A percentile compares a stretch with the other conserved stretches of the same genome.
Evolutionary conservation across 2,797 vertebrate species (phyloP).

Genomic region (Todus mexicanus): DNA sequence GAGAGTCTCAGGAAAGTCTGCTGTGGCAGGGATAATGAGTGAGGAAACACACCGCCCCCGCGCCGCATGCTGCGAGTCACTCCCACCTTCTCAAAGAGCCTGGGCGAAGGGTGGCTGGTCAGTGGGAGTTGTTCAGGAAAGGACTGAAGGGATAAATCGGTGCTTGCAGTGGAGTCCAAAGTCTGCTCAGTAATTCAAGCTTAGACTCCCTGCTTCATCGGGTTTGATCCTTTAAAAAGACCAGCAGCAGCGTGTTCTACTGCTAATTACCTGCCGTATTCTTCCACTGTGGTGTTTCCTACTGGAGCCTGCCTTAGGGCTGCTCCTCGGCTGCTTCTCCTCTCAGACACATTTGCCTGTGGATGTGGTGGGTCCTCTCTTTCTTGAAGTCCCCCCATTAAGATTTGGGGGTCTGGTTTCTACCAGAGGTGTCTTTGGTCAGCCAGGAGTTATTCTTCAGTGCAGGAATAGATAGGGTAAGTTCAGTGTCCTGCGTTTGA

Average conservation of each 20-base stretch:
- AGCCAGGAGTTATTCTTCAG: not conserved
- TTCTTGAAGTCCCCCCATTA: not conserved
- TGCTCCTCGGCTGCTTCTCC: too few relatives aligned
- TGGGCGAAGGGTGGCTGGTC: not conserved
- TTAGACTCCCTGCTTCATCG: not conserved
- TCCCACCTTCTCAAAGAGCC: not conserved
- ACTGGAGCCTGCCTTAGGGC: not conserved
- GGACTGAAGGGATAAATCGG: not conserved
- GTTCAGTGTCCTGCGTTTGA: not conserved
- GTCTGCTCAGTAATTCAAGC: not conserved
- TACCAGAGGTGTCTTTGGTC: not conserved
- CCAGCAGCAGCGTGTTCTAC: not conserved
- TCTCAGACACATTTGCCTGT: not conserved
- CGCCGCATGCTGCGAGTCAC: not conserved
- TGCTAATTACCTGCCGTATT: not conserved
- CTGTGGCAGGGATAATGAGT: not conserved
- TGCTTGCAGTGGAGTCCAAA: not conserved
- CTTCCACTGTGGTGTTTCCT: not conserved
- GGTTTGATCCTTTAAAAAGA: not conserved
- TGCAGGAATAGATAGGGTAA: not conserved
- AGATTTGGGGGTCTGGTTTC: not conserved
- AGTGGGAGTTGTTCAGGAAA: not conserved
- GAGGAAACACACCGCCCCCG: not conserved
- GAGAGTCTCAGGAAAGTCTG: not conserved
- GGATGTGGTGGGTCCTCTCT: not conserved